Percentiles rank a stretch among this genome's conserved stretches.
phyloP scores from a whole-genome alignment of 2,888 invertebrate genomes.

The Choristoneura rosaceana region DNA sequence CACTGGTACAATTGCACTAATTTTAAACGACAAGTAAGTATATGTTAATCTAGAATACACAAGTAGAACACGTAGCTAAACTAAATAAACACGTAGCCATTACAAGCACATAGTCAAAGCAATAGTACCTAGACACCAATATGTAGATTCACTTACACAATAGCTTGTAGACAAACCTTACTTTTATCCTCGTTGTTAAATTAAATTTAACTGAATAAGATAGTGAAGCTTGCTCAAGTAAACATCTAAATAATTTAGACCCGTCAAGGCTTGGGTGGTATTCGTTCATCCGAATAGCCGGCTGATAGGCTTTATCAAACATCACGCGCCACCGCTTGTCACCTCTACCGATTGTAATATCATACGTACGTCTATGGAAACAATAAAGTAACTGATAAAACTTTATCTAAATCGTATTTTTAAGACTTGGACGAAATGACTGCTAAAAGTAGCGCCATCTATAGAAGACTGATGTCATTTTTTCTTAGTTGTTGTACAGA shows the following conservation, averaged over 20 bases:
- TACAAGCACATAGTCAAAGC: background rate
- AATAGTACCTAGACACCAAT: background rate
- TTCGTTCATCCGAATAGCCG: constrained; percentile 69
- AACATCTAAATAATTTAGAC: constrained; percentile 23
- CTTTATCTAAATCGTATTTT: background rate
- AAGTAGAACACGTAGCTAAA: background rate
- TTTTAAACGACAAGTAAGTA: background rate
- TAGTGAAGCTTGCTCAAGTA: constrained; percentile 29
- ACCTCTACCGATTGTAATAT: constrained; percentile 19
- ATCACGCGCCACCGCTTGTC: constrained; percentile 49
- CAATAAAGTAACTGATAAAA: background rate
- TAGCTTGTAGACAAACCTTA: background rate
- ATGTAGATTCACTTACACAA: constrained; percentile 5
- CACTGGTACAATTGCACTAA: background rate
- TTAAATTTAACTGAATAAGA: constrained; percentile 16
- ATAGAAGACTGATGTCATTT: no score
- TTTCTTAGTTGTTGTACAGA: no score
- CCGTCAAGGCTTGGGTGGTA: constrained; percentile 49
- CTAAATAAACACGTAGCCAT: background rate
- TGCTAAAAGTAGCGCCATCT: no score
- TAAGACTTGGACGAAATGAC: no score
- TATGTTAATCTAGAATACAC: background rate
- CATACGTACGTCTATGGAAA: background rate
- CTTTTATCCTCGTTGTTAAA: constrained; percentile 2
- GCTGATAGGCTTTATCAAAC: constrained; percentile 70